Base-by-base conservation (phyloP, 2,113 vertebrate species). In the Atherinomorus stipes region DNA sequence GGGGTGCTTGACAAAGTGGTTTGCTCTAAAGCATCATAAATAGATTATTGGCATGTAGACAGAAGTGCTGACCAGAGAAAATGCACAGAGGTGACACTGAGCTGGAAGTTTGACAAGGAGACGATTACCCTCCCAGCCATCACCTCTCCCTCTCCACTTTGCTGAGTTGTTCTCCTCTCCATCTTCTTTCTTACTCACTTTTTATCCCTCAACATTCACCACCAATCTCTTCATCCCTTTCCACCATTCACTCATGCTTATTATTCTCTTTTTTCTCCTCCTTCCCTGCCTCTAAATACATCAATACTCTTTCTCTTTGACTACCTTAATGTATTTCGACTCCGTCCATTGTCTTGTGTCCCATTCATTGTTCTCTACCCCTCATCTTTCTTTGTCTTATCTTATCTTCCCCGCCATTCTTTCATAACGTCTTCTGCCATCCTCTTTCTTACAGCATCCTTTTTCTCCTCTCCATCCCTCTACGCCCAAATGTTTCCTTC, bases 311-410 rank as follows among this genome's bases (percentile, higher is more conserved):
- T 54, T 9, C 9, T 8, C 64, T 78, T 56, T 34, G 19, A 59
- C 50, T 49, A 37, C 11, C 2, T 2, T 23, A 51, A 45, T 59
- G 5, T 34, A 49, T 18, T 65, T 52, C 15, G 6, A 7, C 56
- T 49, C 21, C 23, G 4, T 54, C 37, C 18, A 49, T 4, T 22
- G 25, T 56, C 26, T 69, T 40, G 45, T 37, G 28, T 67, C 54
- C 25, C 49, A 64, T 76, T 78, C 21, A 67, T 75, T 67, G 51
- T 21, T 66, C 59, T 66, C 49, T 74, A 52, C 50, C 88, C 61
- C 78, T 93, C 92, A 92, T 94, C 84, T 93, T 86, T 94, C 94
- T 54, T 18, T 25, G 5, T 57, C 74, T 11, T 21, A 12, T 50
- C 13, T 2, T 21, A n/a, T 56, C 19, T 65, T 34, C 21, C 53